These are phyloP conservation scores for Mylabris sibirica DNA, from an alignment of 2,888 invertebrate species.

Conservation along the genomic window DNA sequence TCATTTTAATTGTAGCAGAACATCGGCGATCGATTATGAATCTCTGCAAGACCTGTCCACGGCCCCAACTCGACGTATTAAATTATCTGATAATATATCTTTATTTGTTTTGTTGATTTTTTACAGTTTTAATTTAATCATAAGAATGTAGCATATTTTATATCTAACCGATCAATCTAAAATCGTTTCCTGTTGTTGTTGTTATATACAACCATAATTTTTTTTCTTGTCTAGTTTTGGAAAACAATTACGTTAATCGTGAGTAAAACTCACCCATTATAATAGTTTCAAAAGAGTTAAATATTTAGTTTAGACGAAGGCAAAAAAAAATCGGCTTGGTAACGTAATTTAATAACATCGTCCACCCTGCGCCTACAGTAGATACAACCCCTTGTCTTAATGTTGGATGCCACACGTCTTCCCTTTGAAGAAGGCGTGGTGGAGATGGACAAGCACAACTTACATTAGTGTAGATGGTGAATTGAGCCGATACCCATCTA, in stretches of 20 bases:
- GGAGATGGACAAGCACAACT: slow-evolving; percentile 39
- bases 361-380: background rate
- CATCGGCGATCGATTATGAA: background rate
- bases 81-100: slow-evolving; percentile 8
- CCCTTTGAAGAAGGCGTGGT: slow-evolving; percentile 36
- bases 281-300: background rate
- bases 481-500: slow-evolving; percentile 50
- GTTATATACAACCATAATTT: background rate
- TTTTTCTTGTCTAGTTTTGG: background rate
- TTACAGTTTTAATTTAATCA: background rate
- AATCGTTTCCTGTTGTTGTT: background rate
- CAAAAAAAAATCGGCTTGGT: background rate
- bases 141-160: background rate
- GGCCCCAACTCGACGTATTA: background rate
- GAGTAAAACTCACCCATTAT: background rate
- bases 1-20: slow-evolving; percentile 7
- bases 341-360: slow-evolving; percentile 15
- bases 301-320: background rate
- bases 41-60: background rate
- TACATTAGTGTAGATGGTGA: slow-evolving; percentile 48
- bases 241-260: slow-evolving; percentile 4
- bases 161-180: background rate
- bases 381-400: slow-evolving; percentile 1
- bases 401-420: slow-evolving; percentile 26
- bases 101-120: background rate